Conservation (phyloP, 2,797 vertebrate genomes). For the Catostomus latipinnis region DNA sequence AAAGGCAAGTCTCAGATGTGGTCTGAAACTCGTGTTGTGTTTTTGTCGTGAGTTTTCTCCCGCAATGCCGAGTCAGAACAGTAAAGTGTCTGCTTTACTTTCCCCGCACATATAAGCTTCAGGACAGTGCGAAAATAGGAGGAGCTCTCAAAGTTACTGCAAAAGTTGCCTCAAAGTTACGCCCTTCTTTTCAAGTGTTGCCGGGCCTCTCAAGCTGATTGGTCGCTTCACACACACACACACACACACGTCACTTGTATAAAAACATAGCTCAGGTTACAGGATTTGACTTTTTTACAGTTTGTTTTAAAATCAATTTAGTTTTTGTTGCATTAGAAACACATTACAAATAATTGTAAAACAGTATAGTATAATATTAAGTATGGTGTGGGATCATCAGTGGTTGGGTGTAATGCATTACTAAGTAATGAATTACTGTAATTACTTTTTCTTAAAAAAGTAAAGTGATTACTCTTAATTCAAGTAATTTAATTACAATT, state of each 20-base stretch:
- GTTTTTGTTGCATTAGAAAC: not conserved
- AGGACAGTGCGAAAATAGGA: constrained; percentile 54
- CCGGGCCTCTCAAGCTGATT: constrained; percentile 54
- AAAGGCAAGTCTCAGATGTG: constrained; percentile 68
- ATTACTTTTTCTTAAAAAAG: no score
- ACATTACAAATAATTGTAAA: no score
- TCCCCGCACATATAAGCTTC: constrained; percentile 72
- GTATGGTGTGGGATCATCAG: no score
- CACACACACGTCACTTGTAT: constrained; percentile 22
- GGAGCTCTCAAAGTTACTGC: constrained; percentile 62
- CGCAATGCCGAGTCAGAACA: constrained; percentile 82
- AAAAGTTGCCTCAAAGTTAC: constrained; percentile 71
- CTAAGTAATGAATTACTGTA: no score
- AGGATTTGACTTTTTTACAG: not conserved
- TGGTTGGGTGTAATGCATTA: no score
- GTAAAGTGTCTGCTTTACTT: constrained; percentile 59
- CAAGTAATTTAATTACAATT: no score
- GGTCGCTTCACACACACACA: constrained; percentile 66
- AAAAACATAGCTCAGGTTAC: not conserved
- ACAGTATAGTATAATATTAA: no score
- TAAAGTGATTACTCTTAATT: no score
- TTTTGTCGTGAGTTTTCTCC: constrained; percentile 63
- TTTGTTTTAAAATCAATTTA: not conserved
- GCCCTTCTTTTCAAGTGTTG: constrained; percentile 69
- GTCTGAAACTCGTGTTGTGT: constrained; percentile 63